Conservation (phyloP, 2,113 vertebrate genomes). For the Gobiocypris rarus region DNA sequence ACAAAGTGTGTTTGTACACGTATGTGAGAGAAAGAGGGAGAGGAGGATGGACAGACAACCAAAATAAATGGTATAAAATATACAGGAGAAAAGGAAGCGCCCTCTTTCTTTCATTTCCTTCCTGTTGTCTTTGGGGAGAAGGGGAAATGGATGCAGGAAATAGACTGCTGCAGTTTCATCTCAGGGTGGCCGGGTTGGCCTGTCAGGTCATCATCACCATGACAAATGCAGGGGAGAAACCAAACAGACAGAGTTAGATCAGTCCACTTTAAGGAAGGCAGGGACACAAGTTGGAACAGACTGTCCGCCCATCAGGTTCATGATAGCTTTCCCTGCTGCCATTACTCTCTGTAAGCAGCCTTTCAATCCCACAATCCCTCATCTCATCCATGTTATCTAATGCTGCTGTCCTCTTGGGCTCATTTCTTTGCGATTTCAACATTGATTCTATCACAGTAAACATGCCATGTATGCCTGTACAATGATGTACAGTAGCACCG, state of each 20-base stretch:
- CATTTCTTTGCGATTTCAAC: neutral
- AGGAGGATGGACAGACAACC: slow-evolving; percentile 31
- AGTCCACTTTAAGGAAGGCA: slow-evolving; percentile 44
- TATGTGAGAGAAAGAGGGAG: neutral
- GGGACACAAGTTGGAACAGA: slow-evolving; percentile 42
- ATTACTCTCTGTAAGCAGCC: slow-evolving; percentile 42
- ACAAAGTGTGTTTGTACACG: slow-evolving; percentile 54
- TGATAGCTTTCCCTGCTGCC: slow-evolving; percentile 14
- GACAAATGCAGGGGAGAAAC: slow-evolving; percentile 45
- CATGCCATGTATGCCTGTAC: neutral
- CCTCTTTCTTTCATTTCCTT: slow-evolving; percentile 63
- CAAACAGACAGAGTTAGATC: slow-evolving; percentile 45
- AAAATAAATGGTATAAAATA: slow-evolving; percentile 67
- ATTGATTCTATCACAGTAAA: neutral
- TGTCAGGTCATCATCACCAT: slow-evolving; percentile 45
- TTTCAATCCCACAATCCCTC: slow-evolving; percentile 36
- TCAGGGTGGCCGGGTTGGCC: slow-evolving; percentile 30
- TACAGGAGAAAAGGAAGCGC: slow-evolving; percentile 59
- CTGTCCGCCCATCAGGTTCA: slow-evolving; percentile 18
- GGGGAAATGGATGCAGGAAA: slow-evolving; percentile 62
- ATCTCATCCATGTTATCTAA: slow-evolving; percentile 28
- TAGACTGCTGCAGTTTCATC: slow-evolving; percentile 32
- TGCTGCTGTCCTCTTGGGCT: neutral
- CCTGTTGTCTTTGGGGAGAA: slow-evolving; percentile 60
- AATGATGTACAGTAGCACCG: neutral